Evolutionary conservation across 2,888 invertebrate genomes (phyloP), one percentile per base, ranked within the genome.

Genomic region (Cosmopolites sordidus): DNA sequence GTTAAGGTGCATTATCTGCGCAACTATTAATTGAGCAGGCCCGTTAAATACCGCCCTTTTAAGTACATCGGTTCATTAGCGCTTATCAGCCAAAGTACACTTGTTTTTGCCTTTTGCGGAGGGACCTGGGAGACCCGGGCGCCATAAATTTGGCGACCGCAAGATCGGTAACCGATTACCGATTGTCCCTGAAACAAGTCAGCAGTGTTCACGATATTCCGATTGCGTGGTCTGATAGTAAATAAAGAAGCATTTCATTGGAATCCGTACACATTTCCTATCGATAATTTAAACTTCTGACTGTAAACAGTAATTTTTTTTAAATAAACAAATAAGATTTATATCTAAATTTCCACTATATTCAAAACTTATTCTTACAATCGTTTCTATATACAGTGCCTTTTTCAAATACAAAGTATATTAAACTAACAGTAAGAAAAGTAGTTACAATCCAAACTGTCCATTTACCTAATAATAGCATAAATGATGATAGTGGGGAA

Each of bases 91-190:
- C 62, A 16, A 64, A 68, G 64, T 69, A 70, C 70, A 70, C 68
- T 67, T 72, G 71, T 71, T 72, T 70, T 69, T 67, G 63, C 72
- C 70, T 69, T 71, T 70, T 70, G 68, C 69, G 70, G 70, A 62
- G 60, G 62, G 64, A 60, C 64, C 64, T 62, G 64, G 59, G 54
- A 51, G 57, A 62, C 29, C 38, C 30, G 37, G 48, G 40, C 22
- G 65, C 63, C 62, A 68, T 71, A 72, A 72, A 71, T 72, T 56
- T 62, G 64, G 59, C 61, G 60, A 62, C 27, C 45, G 45, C 48
- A 16, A 48, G 54, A 50, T 54, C 16, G 42, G 17, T 41, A 12
- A 42, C 49, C 45, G 54, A 54, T 54, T 56, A 47, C 42, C 52
- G 51, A 48, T 52, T 48, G 51, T 48, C 43, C 45, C 27, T 33